Base-by-base conservation (phyloP, 2,113 vertebrate genomes). In the Apus apus region DNA sequence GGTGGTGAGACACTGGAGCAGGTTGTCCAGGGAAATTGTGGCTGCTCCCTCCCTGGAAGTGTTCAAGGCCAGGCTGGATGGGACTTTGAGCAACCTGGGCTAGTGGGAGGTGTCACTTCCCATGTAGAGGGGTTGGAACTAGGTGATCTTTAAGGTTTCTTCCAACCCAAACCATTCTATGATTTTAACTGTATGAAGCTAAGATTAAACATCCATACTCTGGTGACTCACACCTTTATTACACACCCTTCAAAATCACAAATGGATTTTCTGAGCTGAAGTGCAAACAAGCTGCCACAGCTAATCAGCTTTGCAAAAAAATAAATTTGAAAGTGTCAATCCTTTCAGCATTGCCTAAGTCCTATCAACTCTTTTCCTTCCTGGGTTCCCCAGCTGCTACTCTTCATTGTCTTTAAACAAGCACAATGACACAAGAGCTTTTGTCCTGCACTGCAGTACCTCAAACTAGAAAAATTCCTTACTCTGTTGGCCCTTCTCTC, bases 271-370 rank as follows among this genome's bases (percentile, higher is more conserved):
- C 76, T 87, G 84, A 89, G 36, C 48, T 67, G 53, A 93, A 92
- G 80, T 78, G 48, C 73, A 85, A 95, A 89, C 66, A 84, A 64
- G 57, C 48, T 71, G 86, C 53, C 70, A 65, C 34, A 93, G 72
- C 45, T 94, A 84, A 96, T 92, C 89, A 96, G 60, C 80, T 95
- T 78, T 87, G 65, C 84, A 87, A 68, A 82, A 82, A 95, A 87
- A 70, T 89, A 80, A 87, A 8, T 56, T 75, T 68, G 40, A 81
- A 72, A 51, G 51, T 36, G 53, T 89, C 70, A 95, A 60, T 93
- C 43, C n/a, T 72, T 89, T 78, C 86, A 84, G 17, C 38, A 32
- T 20, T 53, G 43, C 93, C 80, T 71, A 53, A 11, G 57, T 50
- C 57, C 45, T 74, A 58, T 90, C 38, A 77, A 76, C n/a, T 50